phyloP scores from a whole-genome alignment of 2,797 vertebrate genomes.

The Sebastes oblongus region DNA sequence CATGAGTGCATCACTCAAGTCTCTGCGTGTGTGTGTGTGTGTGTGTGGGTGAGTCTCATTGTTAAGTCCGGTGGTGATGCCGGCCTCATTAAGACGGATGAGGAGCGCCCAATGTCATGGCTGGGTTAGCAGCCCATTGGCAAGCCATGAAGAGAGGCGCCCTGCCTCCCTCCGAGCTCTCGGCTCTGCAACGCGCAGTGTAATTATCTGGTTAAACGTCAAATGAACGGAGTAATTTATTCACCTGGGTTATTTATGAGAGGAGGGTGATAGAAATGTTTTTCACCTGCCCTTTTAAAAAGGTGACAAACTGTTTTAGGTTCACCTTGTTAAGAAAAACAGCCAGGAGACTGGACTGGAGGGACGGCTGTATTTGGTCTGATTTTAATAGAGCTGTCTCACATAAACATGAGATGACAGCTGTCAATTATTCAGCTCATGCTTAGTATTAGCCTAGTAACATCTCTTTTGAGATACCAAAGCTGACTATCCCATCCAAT shows the following conservation, averaged over 20 bases:
- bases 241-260: slow-evolving; percentile 80
- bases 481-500: background rate
- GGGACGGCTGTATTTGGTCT: background rate
- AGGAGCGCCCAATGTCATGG: slow-evolving; percentile 75
- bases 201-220: slow-evolving; percentile 82
- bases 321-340: slow-evolving; percentile 52
- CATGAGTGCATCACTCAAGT: slow-evolving; percentile 29
- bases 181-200: slow-evolving; percentile 43
- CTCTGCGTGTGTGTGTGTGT: background rate
- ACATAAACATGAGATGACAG: background rate
- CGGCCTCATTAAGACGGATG: slow-evolving; percentile 81
- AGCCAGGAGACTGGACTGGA: background rate
- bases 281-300: slow-evolving; percentile 62
- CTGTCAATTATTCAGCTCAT: background rate
- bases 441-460: background rate
- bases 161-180: slow-evolving; percentile 54
- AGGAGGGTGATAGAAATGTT: slow-evolving; percentile 54
- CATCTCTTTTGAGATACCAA: background rate
- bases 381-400: background rate
- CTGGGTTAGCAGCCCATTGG: slow-evolving; percentile 75
- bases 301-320: slow-evolving; percentile 54
- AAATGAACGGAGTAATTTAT: slow-evolving; percentile 80
- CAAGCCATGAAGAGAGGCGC: slow-evolving; percentile 56
- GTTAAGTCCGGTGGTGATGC: slow-evolving; percentile 67
- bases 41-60: slow-evolving; percentile 56